Evolutionary conservation across 2,888 invertebrate species (phyloP).

Genomic region (Amiota mariae): DNA sequence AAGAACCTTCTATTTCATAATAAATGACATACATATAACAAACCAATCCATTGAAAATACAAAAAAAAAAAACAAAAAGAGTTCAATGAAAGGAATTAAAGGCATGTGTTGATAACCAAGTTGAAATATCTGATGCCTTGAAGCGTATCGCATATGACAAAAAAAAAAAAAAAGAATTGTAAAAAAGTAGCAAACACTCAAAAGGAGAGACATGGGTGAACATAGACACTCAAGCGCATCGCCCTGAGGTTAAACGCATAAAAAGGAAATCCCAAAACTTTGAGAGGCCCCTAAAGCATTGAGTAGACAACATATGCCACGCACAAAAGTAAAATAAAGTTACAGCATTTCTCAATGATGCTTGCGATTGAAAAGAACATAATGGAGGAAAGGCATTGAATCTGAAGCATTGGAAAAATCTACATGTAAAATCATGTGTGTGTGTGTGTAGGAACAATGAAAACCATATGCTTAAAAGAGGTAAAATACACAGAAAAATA

Average conservation of each 20-base stretch:
- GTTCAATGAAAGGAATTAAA: neutral
- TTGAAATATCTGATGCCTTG: slow-evolving; percentile 12
- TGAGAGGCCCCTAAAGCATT: no score
- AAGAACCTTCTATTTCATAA: no score
- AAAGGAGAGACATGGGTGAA: neutral
- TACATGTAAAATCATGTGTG: neutral
- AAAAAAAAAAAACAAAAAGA: no score
- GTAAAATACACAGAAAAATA: neutral
- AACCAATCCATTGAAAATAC: no score
- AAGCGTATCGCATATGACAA: neutral
- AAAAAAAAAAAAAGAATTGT: neutral
- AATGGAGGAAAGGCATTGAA: no score
- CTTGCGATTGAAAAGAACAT: neutral
- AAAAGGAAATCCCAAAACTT: neutral
- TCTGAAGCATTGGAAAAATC: neutral
- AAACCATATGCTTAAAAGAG: no score
- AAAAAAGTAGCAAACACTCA: neutral
- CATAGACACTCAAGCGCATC: neutral
- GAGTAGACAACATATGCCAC: neutral
- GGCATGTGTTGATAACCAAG: slow-evolving; percentile 2
- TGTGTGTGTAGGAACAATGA: no score
- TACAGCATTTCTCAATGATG: neutral
- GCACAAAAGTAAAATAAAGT: slow-evolving; percentile 7
- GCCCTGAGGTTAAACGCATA: neutral
- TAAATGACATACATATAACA: neutral